phyloP scores from a whole-genome alignment of 1,140 invertebrate genomes.

The Drosophila pectinifera region DNA sequence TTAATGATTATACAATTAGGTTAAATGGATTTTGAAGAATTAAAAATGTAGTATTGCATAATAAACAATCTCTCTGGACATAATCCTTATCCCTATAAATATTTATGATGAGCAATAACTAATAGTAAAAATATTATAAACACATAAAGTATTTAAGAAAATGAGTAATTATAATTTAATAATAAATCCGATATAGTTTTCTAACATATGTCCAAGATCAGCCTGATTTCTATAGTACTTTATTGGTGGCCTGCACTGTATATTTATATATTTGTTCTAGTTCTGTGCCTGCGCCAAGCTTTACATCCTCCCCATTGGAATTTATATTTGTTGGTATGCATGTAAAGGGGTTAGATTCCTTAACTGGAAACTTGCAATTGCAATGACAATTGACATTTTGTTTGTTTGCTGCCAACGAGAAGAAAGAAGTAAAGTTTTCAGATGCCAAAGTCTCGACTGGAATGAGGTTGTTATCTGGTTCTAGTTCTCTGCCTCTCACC shows the following conservation, averaged over 20 bases:
- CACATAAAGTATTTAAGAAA: no score
- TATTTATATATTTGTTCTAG: not conserved
- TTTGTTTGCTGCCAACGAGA: slow-evolving; percentile 54
- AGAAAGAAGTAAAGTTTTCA: slow-evolving; percentile 46
- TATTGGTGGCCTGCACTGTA: not conserved
- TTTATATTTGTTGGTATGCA: slow-evolving; percentile 4
- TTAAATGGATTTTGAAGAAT: no score
- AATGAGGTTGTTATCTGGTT: slow-evolving; percentile 50
- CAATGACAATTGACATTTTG: slow-evolving; percentile 64
- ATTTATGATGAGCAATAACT: no score
- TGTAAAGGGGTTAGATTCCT: slow-evolving; percentile 18
- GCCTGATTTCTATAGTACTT: not conserved
- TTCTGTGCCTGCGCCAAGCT: not conserved
- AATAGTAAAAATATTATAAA: no score
- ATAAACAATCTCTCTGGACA: no score
- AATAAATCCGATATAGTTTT: no score
- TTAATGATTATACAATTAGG: no score
- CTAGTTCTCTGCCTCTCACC: slow-evolving; percentile 2
- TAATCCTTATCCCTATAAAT: no score
- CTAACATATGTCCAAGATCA: not conserved
- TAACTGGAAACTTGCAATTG: slow-evolving; percentile 34
- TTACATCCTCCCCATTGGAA: slow-evolving; percentile 1
- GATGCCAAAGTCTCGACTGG: slow-evolving; percentile 54
- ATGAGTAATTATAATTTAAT: no score
- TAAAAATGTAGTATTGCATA: no score